These are phyloP conservation scores for Spongilla lacustris DNA, from an alignment of 37 sponge, comb jelly and placozoan species.

Conservation along the genomic window DNA sequence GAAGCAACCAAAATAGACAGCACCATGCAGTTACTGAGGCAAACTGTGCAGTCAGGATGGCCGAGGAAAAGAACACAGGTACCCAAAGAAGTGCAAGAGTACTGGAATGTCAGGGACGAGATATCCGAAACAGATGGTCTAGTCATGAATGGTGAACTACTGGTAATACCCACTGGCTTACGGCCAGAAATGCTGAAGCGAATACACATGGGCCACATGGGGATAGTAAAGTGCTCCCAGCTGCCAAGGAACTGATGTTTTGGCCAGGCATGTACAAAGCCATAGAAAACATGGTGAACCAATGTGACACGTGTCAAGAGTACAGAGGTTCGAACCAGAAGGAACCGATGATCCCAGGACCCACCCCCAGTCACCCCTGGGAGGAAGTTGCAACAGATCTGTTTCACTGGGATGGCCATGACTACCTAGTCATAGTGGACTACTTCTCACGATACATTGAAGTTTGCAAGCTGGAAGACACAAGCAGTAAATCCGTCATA, in stretches of 20 bases:
- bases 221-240: conserved; percentile 38
- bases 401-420: conserved; percentile 32
- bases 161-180: conserved; percentile 26
- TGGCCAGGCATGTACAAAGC: conserved; percentile 45
- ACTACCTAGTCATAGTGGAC: conserved; percentile 62
- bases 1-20: conserved; percentile 31
- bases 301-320: conserved; percentile 14
- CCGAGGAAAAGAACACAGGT: conserved; percentile 3
- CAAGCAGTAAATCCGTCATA: conserved; percentile 39
- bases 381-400: conserved; percentile 57
- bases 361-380: conserved; percentile 58
- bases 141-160: conserved; percentile 25
- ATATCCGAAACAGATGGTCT: conserved; percentile 33
- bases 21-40: conserved; percentile 12
- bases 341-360: conserved; percentile 7
- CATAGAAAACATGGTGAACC: conserved; percentile 17
- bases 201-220: conserved; percentile 48
- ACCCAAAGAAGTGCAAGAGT: neutral
- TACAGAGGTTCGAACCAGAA: conserved; percentile 17
- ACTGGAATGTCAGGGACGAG: conserved; percentile 17
- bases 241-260: conserved; percentile 32
- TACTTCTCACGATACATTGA: conserved; percentile 69
- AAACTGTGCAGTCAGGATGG: conserved; percentile 31
- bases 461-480: conserved; percentile 21
- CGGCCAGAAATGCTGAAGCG: conserved; percentile 18